Evolutionary conservation across 1,140 invertebrate species (phyloP).

Genomic region (Pinna nobilis): DNA sequence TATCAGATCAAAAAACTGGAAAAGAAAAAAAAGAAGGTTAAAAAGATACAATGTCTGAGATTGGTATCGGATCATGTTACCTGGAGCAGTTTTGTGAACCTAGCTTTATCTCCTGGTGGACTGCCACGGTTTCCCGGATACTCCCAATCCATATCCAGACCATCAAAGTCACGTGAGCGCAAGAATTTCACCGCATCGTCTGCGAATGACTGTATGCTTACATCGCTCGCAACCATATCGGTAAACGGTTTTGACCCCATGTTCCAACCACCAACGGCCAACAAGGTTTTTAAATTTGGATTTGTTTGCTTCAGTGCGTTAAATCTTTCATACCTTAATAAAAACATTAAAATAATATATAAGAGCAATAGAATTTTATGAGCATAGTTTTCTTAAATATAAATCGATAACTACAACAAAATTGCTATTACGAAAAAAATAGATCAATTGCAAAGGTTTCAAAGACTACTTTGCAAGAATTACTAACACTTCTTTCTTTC

Average conservation of each 20-base stretch:
- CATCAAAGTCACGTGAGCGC: constrained; percentile 94
- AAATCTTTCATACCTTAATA: constrained; percentile 8
- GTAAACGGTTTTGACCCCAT: constrained; percentile 86
- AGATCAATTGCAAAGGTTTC: too few relatives aligned
- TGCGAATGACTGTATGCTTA: constrained; percentile 55
- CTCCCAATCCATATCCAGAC: constrained; percentile 97
- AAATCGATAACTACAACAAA: too few relatives aligned
- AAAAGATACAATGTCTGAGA: background rate
- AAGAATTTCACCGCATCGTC: constrained; percentile 86
- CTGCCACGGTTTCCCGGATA: constrained; percentile 76
- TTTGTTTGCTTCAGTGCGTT: constrained; percentile 94
- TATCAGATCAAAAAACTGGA: background rate
- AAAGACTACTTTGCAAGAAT: too few relatives aligned
- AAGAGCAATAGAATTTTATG: too few relatives aligned
- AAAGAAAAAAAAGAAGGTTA: background rate
- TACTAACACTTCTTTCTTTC: too few relatives aligned
- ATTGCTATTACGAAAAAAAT: too few relatives aligned
- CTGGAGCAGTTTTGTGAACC: too few relatives aligned
- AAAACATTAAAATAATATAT: background rate
- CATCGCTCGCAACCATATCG: constrained; percentile 52
- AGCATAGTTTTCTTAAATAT: too few relatives aligned
- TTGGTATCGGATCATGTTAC: constrained; percentile 25
- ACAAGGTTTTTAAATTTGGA: constrained; percentile 91
- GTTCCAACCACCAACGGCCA: constrained; percentile 97
- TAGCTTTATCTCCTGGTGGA: background rate